These are phyloP conservation scores for Drepanosiphum platanoidis DNA, from an alignment of 2,888 invertebrate species.

Conservation along the genomic window DNA sequence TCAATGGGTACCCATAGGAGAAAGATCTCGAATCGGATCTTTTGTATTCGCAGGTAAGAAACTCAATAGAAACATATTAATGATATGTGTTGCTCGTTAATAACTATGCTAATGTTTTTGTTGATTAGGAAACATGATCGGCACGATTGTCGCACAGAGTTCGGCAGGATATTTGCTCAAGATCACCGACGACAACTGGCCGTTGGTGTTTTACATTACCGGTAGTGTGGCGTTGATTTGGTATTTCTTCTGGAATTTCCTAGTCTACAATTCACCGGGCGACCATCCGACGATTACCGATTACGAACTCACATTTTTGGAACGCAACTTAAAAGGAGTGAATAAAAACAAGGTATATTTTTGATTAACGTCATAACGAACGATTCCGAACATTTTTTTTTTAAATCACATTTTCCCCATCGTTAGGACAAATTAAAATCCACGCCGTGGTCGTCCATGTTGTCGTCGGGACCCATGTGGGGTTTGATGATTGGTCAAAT, in stretches of 20 bases:
- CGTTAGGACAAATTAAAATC: constrained; percentile 66
- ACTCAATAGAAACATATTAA: no score
- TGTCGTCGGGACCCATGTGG: constrained; percentile 69
- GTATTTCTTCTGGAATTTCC: constrained; percentile 69
- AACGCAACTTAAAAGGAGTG: constrained; percentile 72
- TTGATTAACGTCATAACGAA: background rate
- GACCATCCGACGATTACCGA: constrained; percentile 80
- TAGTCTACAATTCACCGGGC: constrained; percentile 71
- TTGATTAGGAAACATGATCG: constrained; percentile 68
- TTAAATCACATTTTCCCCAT: background rate
- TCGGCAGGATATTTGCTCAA: constrained; percentile 69
- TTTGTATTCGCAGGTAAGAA: constrained; percentile 72
- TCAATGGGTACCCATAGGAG: constrained; percentile 72
- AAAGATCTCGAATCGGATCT: constrained; percentile 72
- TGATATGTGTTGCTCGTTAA: background rate
- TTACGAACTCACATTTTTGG: constrained; percentile 75
- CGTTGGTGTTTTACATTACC: constrained; percentile 72
- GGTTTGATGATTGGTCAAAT: constrained; percentile 67
- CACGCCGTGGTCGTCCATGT: constrained; percentile 78
- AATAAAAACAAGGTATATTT: constrained; percentile 62
- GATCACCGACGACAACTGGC: constrained; percentile 70
- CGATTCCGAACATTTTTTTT: background rate
- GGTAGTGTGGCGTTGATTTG: constrained; percentile 71
- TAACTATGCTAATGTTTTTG: background rate
- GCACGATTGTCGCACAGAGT: constrained; percentile 71